Percentiles rank a stretch among this genome's conserved stretches.
Conservation (phyloP, 64 coral and sea anemone species). For the Pachyseris speciosa region DNA sequence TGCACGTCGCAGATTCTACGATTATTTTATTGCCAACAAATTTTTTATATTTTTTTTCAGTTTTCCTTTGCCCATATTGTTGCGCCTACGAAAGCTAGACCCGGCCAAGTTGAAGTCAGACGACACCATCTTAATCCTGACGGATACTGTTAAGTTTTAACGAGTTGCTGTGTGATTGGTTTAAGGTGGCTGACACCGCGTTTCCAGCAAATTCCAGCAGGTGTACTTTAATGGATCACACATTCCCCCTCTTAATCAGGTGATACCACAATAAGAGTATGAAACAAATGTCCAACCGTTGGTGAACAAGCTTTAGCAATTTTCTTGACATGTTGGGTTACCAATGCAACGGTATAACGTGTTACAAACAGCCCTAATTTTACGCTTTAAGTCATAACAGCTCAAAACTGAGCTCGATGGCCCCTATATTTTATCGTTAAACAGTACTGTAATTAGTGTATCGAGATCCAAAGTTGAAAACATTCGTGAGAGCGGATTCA, state of each 20-base stretch:
- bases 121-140: slow-evolving; percentile 17
- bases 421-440: too few relatives aligned
- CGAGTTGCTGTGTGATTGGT: background rate
- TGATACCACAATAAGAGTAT: background rate
- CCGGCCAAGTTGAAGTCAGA: background rate
- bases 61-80: slow-evolving; percentile 21
- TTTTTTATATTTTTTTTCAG: background rate
- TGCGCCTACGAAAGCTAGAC: background rate
- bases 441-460: too few relatives aligned
- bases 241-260: background rate
- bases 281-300: too few relatives aligned
- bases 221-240: background rate
- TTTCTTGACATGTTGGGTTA: too few relatives aligned
- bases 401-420: too few relatives aligned
- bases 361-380: too few relatives aligned
- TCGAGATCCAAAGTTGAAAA: too few relatives aligned
- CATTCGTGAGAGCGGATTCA: too few relatives aligned
- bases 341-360: too few relatives aligned
- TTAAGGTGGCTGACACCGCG: background rate
- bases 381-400: too few relatives aligned
- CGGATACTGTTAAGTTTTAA: background rate
- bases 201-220: background rate
- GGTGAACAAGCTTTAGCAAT: too few relatives aligned
- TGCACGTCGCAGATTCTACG: background rate
- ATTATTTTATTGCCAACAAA: background rate